phyloP scores from a whole-genome alignment of 2,113 vertebrate species.

The Limanda limanda region DNA sequence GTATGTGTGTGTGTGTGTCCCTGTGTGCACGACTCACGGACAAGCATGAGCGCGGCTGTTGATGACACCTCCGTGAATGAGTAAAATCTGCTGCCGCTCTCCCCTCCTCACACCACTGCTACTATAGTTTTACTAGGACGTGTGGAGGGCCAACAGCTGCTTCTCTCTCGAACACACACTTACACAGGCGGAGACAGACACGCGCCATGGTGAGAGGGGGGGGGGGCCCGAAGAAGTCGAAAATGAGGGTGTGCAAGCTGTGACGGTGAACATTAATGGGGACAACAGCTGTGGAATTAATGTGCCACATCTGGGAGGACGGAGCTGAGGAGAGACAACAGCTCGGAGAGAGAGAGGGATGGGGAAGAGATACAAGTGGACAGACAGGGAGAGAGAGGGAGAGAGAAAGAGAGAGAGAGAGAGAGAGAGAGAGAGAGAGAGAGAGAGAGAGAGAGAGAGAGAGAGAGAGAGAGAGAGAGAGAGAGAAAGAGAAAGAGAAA shows the following conservation, averaged over 20 bases:
- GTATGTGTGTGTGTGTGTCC: neutral
- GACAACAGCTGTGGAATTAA: conserved; percentile 82
- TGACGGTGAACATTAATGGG: conserved; percentile 78
- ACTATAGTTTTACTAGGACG: conserved; percentile 60
- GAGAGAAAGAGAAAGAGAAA: neutral
- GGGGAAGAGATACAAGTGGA: conserved; percentile 51
- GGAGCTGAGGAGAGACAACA: conserved; percentile 48
- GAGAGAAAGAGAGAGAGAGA: neutral
- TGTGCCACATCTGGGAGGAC: conserved; percentile 79
- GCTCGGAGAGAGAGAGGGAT: conserved; percentile 42
- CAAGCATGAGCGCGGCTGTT: conserved; percentile 62
- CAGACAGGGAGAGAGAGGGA: conserved; percentile 27
- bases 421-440: conserved; percentile 38
- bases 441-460: conserved; percentile 20
- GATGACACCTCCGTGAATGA: conserved; percentile 69
- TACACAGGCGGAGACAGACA: conserved; percentile 13
- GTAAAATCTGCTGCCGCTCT: conserved; percentile 61
- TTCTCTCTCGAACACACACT: conserved; percentile 26
- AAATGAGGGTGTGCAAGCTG: conserved; percentile 74
- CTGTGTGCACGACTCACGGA: conserved; percentile 35
- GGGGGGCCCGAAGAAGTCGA: conserved; percentile 40
- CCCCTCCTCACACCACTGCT: conserved; percentile 58
- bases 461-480: conserved; percentile 42
- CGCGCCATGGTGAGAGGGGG: neutral
- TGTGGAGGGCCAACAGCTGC: conserved; percentile 62